Percentiles rank a stretch among this genome's conserved stretches.
phyloP scores from a whole-genome alignment of 2,797 vertebrate genomes.

The Pelochelys cantorii region DNA sequence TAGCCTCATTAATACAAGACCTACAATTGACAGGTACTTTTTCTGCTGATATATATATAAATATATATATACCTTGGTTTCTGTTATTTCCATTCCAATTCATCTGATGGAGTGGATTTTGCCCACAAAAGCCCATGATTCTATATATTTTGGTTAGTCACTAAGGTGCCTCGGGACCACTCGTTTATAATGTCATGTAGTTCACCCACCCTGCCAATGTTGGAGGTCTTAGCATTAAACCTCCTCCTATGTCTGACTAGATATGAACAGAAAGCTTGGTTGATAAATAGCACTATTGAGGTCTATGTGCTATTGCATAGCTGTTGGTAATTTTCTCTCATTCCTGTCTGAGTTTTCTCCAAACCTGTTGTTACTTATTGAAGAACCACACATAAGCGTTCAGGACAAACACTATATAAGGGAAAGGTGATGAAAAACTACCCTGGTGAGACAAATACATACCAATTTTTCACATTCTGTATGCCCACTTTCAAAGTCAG shows the following conservation, averaged over 20 bases:
- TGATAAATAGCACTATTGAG: not conserved
- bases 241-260: not conserved
- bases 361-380: not conserved
- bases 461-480: conserved; percentile 36
- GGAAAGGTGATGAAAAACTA: conserved; percentile 25
- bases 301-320: not conserved
- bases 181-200: not conserved
- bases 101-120: too few relatives aligned
- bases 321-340: not conserved
- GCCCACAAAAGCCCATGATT: too few relatives aligned
- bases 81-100: too few relatives aligned
- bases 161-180: too few relatives aligned
- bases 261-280: not conserved
- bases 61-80: too few relatives aligned
- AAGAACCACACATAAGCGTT: not conserved
- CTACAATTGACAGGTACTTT: too few relatives aligned
- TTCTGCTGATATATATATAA: too few relatives aligned
- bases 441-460: not conserved
- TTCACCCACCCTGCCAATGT: not conserved
- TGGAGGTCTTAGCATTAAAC: not conserved
- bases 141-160: too few relatives aligned
- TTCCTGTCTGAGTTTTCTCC: not conserved
- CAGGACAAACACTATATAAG: not conserved
- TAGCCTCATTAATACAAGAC: too few relatives aligned
- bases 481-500: conserved; percentile 9